Evolutionary conservation across 2,113 vertebrate species (phyloP).

Genomic region (Amazona vittata): DNA sequence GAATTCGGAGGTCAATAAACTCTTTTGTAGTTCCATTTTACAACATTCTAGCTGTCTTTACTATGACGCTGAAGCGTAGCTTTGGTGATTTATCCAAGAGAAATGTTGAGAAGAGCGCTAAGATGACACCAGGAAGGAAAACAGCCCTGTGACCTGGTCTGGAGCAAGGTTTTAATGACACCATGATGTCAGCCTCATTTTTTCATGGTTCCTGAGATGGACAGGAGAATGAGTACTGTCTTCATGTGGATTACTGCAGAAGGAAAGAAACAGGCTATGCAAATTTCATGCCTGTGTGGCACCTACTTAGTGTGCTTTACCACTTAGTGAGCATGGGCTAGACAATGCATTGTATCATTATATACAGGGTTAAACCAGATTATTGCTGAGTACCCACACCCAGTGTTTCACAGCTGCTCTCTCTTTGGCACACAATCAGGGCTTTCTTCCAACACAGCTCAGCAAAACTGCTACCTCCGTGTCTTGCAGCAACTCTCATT

Average conservation of each 20-base stretch:
- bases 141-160: neutral
- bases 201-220: neutral
- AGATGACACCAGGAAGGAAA: neutral
- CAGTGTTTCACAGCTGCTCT: slow-evolving; percentile 64
- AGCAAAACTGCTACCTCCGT: slow-evolving; percentile 62
- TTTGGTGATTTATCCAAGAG: neutral
- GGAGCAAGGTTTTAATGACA: neutral
- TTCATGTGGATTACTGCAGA: neutral
- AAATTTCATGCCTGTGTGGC: neutral
- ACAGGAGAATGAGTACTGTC: neutral
- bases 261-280: neutral
- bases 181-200: neutral
- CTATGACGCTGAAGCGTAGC: neutral
- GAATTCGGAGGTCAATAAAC: neutral
- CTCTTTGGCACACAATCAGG: slow-evolving; percentile 47
- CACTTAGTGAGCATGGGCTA: neutral
- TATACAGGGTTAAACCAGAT: slow-evolving; percentile 53
- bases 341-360: slow-evolving; percentile 34
- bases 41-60: neutral
- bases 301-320: neutral
- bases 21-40: neutral
- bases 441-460: slow-evolving; percentile 65
- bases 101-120: neutral
- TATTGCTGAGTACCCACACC: slow-evolving; percentile 60
- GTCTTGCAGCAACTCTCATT: slow-evolving; percentile 64